Evolutionary conservation across 2,888 invertebrate genomes (phyloP), one percentile per base, ranked within the genome.

Genomic region (Sussaba pulchella): DNA sequence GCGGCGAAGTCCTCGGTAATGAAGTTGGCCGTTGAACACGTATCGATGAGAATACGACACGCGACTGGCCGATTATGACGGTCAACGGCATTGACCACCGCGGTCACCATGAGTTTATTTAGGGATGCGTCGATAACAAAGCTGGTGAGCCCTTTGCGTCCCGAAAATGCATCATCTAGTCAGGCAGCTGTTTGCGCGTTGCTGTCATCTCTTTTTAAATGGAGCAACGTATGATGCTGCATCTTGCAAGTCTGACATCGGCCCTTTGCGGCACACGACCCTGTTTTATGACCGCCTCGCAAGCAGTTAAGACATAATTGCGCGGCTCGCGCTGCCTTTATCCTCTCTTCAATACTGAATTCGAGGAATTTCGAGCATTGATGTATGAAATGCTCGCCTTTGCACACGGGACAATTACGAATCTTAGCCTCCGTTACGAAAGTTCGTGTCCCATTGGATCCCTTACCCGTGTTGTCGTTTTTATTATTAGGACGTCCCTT

Each of bases 1-100:
- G 10, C 36, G 3, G 67, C 67, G 6, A 76, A 59, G 0, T 47
- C 47, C 12, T 45, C 63, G 2, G 69, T 76, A 8, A 74, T 64
- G 9, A 79, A 79, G 4, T 73, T 70, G 0, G 74, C 69, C 9
- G 67, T 69, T 0, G 74, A 69, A 57, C 52, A 52, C 0, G 74
- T 79, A 47, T 79, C 79, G n/a, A 79, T 57, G 1, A 79, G 57
- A 2, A 45, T 31, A 1, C 79, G 69, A 57, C 78, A 74, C 39
- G 50, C 31, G 1, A 43, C 4, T 21, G 31, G 70, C 0, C 45
- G 41, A 1, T 41, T 14, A 0, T 71, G 17, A 9, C n/a, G 26
- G 43, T 77, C 24, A 0, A 57, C 9, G 0, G 47, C 36, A 10
- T 54, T 19, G 10, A 75, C 47, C 10, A 67, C 26, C 0, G 67